A percentile compares a stretch with the other conserved stretches of the same genome.
phyloP scores from a whole-genome alignment of 2,888 invertebrate species.

The Hemicrepidius hirtus region DNA sequence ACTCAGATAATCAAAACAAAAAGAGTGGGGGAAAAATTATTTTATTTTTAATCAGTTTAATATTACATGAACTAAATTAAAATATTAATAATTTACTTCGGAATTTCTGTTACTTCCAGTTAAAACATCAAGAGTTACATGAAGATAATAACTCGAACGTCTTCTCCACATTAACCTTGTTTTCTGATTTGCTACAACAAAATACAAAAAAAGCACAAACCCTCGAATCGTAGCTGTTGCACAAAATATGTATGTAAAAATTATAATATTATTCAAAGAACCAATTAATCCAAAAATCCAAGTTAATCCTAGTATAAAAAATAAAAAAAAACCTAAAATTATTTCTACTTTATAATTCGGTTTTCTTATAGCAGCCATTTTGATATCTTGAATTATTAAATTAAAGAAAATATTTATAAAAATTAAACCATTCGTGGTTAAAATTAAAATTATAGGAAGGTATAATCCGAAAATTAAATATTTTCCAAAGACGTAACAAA shows the following conservation, averaged over 20 bases:
- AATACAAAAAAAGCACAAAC: slow-evolving; percentile 75
- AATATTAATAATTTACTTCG: too few species aligned
- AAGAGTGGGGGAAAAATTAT: too few species aligned
- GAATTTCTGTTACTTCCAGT: not conserved
- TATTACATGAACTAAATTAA: too few species aligned
- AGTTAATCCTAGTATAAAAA: slow-evolving; percentile 75
- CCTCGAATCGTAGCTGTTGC: slow-evolving; percentile 75
- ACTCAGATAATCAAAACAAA: too few species aligned
- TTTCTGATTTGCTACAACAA: slow-evolving; percentile 75
- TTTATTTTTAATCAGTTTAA: too few species aligned
- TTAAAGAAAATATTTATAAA: slow-evolving; percentile 74
- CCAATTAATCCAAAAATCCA: slow-evolving; percentile 76
- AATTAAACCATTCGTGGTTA: slow-evolving; percentile 74
- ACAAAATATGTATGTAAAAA: slow-evolving; percentile 72
- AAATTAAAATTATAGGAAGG: slow-evolving; percentile 72
- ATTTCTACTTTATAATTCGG: slow-evolving; percentile 70
- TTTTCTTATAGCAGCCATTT: slow-evolving; percentile 68
- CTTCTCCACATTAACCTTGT: slow-evolving; percentile 72
- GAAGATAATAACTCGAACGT: slow-evolving; percentile 7
- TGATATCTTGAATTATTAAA: slow-evolving; percentile 72
- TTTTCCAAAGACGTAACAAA: slow-evolving; percentile 74
- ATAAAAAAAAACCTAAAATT: slow-evolving; percentile 74
- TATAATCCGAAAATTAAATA: slow-evolving; percentile 74
- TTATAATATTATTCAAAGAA: slow-evolving; percentile 60
- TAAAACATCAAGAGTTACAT: not conserved